Evolutionary conservation across 2,888 invertebrate genomes (phyloP), one percentile per base, ranked within the genome.

Genomic region (Drosophila subsilvestris): DNA sequence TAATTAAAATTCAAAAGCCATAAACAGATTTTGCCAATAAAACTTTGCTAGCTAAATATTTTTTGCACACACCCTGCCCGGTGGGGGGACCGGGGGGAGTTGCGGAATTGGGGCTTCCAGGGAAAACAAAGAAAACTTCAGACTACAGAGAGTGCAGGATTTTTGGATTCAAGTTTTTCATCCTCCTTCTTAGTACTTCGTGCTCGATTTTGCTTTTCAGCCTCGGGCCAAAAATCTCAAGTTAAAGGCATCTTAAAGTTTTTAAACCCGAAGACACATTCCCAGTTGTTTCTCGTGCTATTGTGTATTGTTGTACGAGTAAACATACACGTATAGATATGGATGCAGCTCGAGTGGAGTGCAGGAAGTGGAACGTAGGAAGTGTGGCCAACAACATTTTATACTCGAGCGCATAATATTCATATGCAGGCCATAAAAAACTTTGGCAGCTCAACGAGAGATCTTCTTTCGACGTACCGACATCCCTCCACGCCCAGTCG

Each of bases 1-100:
- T 90, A 90, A 90, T 90, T 90, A 90, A 90, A 90, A 90, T 90
- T 90, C 90, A 91, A 90, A 90, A 90, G 84, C 91, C 90, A 91
- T 90, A 90, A 91, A 91, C 90, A 90, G 89, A 90, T 90, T 90
- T 90, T 90, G 79, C 90, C 90, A 90, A 90, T 90, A 90, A 91
- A 91, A 91, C 90, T 91, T 90, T 90, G 89, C 89, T 78, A 80
- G 82, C 90, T 88, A 80, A 90, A 89, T 84, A 89, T 85, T 79
- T 83, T 83, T 79, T 80, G 73, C 56, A 56, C 76, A 77, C 61
- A 78, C 70, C 68, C 49, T 48, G 63, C 17, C 63, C 37, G n/a
- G 22, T n/a, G 27, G 18, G 6, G 1, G 7, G 22, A 22, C 14
- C 2, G 25, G 25, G 25, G 18, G 18, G 20, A 10, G 8, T n/a